Percentiles rank a stretch among this genome's conserved stretches.
Evolutionary conservation across 2,797 vertebrate species (phyloP).

Genomic region (Oreortyx pictus): DNA sequence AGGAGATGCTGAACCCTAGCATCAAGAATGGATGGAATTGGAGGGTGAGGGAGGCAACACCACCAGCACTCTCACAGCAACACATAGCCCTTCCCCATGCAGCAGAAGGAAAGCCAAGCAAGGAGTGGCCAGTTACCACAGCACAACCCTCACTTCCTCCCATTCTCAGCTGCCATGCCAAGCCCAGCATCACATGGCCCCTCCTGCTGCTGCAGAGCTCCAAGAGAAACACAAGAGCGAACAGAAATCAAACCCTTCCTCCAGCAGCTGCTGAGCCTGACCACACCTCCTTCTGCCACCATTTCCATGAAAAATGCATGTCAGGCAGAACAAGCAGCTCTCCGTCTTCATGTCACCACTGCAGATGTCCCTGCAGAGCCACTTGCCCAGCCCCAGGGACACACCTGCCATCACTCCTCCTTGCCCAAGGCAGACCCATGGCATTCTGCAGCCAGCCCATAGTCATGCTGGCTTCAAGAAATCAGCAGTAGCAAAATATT

Average conservation of each 20-base stretch:
- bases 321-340: not conserved
- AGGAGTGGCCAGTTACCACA: not conserved
- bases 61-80: fast-evolving
- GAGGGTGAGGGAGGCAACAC: not conserved
- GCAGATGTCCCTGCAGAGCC: not conserved
- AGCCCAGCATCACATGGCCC: not conserved
- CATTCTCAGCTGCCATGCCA: not conserved
- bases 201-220: not conserved
- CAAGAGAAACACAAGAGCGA: not conserved
- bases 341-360: not conserved
- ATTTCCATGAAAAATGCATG: fast-evolving
- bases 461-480: not conserved
- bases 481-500: not conserved
- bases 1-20: not conserved
- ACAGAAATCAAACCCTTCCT: not conserved
- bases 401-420: not conserved
- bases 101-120: not conserved
- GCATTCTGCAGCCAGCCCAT: not conserved
- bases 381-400: not conserved
- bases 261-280: fast-evolving
- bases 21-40: not conserved
- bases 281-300: not conserved
- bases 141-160: not conserved
- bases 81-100: not conserved
- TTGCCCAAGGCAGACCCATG: not conserved